These are phyloP conservation scores for Drepana arcuata DNA, from an alignment of 1,140 invertebrate genomes.

Conservation along the genomic window DNA sequence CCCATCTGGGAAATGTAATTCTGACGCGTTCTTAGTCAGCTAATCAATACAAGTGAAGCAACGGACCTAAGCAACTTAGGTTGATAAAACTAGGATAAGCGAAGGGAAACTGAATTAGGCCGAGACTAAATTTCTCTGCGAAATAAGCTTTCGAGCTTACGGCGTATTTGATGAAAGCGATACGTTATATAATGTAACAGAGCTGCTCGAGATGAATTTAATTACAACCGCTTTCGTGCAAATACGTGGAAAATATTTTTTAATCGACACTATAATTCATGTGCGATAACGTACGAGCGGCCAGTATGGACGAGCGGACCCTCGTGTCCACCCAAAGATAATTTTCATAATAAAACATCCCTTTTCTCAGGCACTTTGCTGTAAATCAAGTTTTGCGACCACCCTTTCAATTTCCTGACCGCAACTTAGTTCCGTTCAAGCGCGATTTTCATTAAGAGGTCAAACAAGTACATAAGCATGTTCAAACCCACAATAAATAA, in stretches of 20 bases:
- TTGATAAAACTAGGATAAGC: conserved; percentile 15
- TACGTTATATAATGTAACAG: no score
- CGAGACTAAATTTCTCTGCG: conserved; percentile 7
- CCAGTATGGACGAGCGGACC: conserved; percentile 16
- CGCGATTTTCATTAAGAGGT: conserved; percentile 42
- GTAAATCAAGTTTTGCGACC: conserved; percentile 50
- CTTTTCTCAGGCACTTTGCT: conserved; percentile 46
- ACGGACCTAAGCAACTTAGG: no score
- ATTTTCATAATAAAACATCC: conserved; percentile 54
- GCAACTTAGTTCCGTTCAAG: conserved; percentile 34
- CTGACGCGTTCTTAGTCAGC: no score
- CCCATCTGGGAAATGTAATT: no score
- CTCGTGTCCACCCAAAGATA: conserved; percentile 31
- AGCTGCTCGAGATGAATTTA: no score
- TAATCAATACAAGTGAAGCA: no score
- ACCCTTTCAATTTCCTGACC: conserved; percentile 55
- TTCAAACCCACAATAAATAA: not conserved
- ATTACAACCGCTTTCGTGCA: no score
- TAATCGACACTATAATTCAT: conserved; percentile 19
- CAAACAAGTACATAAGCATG: conserved; percentile 18
- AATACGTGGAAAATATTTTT: conserved; percentile 21
- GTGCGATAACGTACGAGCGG: conserved; percentile 26
- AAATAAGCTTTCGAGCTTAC: conserved; percentile 4
- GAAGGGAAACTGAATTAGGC: conserved; percentile 14
- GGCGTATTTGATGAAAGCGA: not conserved